Evolutionary conservation across 1,140 invertebrate species (phyloP).

Genomic region (Magallana gigas): DNA sequence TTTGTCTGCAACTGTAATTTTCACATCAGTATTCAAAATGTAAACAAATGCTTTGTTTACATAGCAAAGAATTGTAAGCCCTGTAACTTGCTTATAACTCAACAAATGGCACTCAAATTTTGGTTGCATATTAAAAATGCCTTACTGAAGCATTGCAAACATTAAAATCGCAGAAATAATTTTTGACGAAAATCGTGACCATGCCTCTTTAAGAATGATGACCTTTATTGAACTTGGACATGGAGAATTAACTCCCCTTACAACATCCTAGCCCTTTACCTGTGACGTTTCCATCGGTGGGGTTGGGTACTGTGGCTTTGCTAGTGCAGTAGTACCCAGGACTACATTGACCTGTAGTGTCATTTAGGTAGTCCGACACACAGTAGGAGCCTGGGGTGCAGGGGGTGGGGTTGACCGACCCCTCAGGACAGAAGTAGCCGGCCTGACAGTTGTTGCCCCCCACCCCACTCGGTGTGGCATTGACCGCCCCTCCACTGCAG

Average conservation of each 20-base stretch:
- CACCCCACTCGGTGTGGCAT: constrained; percentile 64
- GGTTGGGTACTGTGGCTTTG: constrained; percentile 69
- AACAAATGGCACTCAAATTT: too few relatives aligned
- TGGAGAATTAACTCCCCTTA: not conserved
- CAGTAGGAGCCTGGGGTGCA: constrained; percentile 76
- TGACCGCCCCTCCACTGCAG: constrained; percentile 69
- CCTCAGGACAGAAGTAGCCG: constrained; percentile 75
- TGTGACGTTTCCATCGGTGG: constrained; percentile 74
- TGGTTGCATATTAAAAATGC: too few relatives aligned
- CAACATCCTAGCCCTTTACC: constrained; percentile 54
- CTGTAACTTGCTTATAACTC: too few relatives aligned
- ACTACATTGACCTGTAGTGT: constrained; percentile 61
- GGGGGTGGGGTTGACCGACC: constrained; percentile 66
- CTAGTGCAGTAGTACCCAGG: constrained; percentile 73
- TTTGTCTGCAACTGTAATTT: too few relatives aligned
- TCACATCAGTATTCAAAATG: too few relatives aligned
- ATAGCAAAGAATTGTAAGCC: too few relatives aligned
- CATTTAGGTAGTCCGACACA: constrained; percentile 66
- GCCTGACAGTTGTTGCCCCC: constrained; percentile 74
- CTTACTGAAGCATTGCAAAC: too few relatives aligned
- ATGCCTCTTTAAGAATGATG: too few relatives aligned
- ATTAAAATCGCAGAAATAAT: too few relatives aligned
- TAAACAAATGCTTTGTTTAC: too few relatives aligned
- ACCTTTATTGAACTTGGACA: not conserved
- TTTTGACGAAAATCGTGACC: too few relatives aligned